Evolutionary conservation across 2,113 vertebrate genomes (phyloP).

Genomic region (Pyxicephalus adspersus): DNA sequence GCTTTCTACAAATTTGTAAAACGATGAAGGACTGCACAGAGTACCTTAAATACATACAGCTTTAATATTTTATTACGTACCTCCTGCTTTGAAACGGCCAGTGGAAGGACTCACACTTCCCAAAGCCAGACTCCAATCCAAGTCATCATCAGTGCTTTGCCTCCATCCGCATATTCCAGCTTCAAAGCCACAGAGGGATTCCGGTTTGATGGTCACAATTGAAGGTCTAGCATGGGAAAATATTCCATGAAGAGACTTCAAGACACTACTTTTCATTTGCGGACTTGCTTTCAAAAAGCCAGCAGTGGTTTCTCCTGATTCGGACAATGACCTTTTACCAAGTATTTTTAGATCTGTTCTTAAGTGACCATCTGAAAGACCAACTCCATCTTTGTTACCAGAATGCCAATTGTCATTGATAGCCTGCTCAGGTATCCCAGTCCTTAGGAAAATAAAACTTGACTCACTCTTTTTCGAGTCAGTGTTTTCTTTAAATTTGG

Average conservation of each 20-base stretch:
- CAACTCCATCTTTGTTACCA: background rate
- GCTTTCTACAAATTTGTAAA: background rate
- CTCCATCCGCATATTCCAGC: slow-evolving; percentile 51
- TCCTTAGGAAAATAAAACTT: background rate
- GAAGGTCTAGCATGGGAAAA: background rate
- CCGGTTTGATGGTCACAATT: background rate
- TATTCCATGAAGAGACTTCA: background rate
- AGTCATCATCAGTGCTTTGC: slow-evolving; percentile 31
- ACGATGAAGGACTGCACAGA: background rate
- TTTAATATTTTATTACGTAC: background rate
- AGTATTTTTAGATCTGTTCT: background rate
- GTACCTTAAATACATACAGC: background rate
- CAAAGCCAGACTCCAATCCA: slow-evolving; percentile 34
- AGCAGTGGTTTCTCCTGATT: too few relatives aligned
- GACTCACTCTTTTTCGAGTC: background rate
- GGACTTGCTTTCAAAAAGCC: background rate
- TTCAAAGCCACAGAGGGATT: slow-evolving; percentile 47
- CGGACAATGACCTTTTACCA: slow-evolving; percentile 9
- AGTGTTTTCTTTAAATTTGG: background rate
- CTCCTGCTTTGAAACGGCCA: slow-evolving; percentile 5
- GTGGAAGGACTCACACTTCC: background rate
- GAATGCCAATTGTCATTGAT: background rate
- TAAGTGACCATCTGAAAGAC: background rate
- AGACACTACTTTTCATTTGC: background rate
- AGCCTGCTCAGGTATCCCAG: background rate